phyloP scores from a whole-genome alignment of 2,113 vertebrate species.

The Proteles cristata region DNA sequence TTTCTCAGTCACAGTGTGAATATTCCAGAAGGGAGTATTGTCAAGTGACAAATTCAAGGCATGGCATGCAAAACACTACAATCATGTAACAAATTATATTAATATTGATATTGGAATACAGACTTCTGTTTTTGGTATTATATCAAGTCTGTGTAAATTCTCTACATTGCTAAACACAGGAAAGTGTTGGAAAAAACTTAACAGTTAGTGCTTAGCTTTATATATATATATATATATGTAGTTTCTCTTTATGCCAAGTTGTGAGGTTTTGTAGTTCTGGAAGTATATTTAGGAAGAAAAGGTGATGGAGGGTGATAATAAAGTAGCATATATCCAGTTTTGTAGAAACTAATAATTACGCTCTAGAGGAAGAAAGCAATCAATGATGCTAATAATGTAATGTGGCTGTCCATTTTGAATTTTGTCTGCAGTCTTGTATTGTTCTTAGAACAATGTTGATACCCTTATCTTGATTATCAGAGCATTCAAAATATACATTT shows the following conservation, averaged over 20 bases:
- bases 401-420: not conserved
- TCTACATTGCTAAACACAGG: not conserved
- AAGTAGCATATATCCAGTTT: not conserved
- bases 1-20: not conserved
- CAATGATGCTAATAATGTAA: not conserved
- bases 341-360: not conserved
- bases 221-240: not conserved
- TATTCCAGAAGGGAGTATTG: not conserved
- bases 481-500: not conserved
- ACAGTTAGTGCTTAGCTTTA: not conserved
- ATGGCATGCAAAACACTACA: not conserved
- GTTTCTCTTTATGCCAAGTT: not conserved
- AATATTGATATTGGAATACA: not conserved
- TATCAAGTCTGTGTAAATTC: not conserved
- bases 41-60: not conserved
- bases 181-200: not conserved
- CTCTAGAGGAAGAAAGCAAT: not conserved
- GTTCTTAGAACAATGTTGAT: not conserved
- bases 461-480: not conserved
- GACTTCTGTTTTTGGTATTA: not conserved
- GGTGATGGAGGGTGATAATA: not conserved
- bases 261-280: not conserved
- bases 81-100: not conserved
- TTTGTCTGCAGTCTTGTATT: not conserved
- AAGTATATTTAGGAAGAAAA: not conserved